Evolutionary conservation across 2,797 vertebrate genomes (phyloP).

Genomic region (Sebastiscus albofasciatus): DNA sequence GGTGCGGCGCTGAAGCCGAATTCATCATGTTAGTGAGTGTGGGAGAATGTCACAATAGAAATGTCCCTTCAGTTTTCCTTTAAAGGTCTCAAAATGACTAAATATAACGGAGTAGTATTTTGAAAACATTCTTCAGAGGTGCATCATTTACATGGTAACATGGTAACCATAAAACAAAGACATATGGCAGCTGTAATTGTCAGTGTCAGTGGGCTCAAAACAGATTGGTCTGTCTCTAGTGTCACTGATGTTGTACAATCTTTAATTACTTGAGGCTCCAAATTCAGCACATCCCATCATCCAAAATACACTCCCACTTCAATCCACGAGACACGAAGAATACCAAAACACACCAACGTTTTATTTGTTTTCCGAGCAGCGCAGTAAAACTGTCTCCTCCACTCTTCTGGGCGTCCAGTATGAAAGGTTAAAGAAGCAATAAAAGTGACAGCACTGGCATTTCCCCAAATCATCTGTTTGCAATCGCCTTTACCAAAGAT

Average conservation of each 20-base stretch:
- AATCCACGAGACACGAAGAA: neutral
- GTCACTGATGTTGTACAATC: neutral
- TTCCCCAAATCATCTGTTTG: slow-evolving; percentile 45
- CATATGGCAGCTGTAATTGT: neutral
- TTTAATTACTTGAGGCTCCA: slow-evolving; percentile 14
- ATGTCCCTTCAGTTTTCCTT: neutral
- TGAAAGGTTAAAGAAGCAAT: slow-evolving; percentile 54
- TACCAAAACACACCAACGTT: slow-evolving; percentile 4
- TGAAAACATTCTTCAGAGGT: neutral
- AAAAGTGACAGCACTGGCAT: slow-evolving; percentile 48
- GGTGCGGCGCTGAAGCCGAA: neutral
- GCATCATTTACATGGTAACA: neutral
- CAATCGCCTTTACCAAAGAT: neutral
- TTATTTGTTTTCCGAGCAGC: slow-evolving; percentile 32
- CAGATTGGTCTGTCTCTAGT: neutral
- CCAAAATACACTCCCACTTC: slow-evolving; percentile 5
- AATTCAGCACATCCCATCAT: neutral
- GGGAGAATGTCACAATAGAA: neutral
- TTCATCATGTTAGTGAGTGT: neutral
- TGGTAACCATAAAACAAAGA: neutral
- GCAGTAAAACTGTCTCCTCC: slow-evolving; percentile 29
- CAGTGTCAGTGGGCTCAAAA: neutral
- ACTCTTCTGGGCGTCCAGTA: neutral
- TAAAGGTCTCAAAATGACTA: neutral
- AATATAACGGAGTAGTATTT: neutral